Conservation (phyloP, 2,113 vertebrate species). For the Corydoras maculifer region DNA sequence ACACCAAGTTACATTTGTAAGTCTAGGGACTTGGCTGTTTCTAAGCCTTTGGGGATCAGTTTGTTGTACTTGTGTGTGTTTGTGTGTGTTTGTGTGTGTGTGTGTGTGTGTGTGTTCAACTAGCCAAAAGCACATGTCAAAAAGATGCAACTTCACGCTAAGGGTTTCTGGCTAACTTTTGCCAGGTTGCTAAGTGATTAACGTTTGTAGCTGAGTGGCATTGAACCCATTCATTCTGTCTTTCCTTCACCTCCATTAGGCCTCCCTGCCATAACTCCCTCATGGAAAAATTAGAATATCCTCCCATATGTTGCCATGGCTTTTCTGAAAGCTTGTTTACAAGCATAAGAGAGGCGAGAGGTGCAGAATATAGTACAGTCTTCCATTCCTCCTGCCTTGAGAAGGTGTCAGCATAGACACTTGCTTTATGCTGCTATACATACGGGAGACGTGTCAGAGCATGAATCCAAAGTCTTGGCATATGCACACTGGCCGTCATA, state of each 20-base stretch:
- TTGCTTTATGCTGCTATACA: slow-evolving; percentile 1
- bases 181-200: slow-evolving; percentile 32
- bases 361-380: slow-evolving; percentile 26
- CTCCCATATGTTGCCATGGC: slow-evolving; percentile 38
- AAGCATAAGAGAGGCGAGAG: slow-evolving; percentile 30
- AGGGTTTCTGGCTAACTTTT: slow-evolving; percentile 8
- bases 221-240: slow-evolving; percentile 34
- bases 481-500: neutral
- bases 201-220: slow-evolving; percentile 17
- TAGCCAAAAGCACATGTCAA: neutral
- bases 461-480: neutral
- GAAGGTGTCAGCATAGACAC: slow-evolving; percentile 18
- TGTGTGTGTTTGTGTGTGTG: neutral
- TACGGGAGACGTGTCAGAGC: neutral
- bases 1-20: too few relatives aligned
- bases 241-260: slow-evolving; percentile 33
- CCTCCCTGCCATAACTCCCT: slow-evolving; percentile 31
- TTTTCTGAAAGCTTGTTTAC: slow-evolving; percentile 31
- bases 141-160: neutral
- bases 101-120: neutral
- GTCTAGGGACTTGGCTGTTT: neutral
- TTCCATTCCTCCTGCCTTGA: slow-evolving; percentile 21
- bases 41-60: neutral
- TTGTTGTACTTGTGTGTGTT: neutral
- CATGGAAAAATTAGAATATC: slow-evolving; percentile 39